Evolutionary conservation across 2,888 invertebrate genomes (phyloP).

Genomic region (Drosophila rubida): DNA sequence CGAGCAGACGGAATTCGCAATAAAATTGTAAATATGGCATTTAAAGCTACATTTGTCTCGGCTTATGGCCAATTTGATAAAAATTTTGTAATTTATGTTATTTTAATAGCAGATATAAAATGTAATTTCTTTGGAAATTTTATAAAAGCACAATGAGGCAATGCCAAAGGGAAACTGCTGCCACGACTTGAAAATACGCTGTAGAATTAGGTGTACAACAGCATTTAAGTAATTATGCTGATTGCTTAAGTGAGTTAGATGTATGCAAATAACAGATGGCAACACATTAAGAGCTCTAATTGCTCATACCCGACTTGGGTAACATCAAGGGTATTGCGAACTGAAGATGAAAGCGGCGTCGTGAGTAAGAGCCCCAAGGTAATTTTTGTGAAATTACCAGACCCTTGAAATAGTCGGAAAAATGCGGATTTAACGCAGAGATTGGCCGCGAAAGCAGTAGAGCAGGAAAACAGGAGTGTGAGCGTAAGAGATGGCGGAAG

Average conservation of each 20-base stretch:
- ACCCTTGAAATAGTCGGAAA: constrained; percentile 37
- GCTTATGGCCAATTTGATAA: constrained; percentile 20
- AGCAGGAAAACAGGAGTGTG: not conserved
- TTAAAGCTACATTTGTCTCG: constrained; percentile 8
- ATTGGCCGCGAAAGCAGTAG: not conserved
- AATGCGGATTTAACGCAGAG: constrained; percentile 36
- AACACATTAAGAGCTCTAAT: not conserved
- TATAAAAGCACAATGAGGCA: constrained; percentile 37
- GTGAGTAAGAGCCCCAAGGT: constrained; percentile 41
- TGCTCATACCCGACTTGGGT: not conserved
- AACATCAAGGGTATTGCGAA: constrained; percentile 1
- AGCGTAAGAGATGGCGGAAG: not conserved
- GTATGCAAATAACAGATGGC: not conserved
- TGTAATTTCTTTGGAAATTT: constrained; percentile 45
- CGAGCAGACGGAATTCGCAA: not conserved
- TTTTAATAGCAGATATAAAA: constrained; percentile 47
- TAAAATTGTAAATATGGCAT: not conserved
- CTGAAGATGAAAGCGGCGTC: constrained; percentile 32
- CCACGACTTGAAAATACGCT: not conserved
- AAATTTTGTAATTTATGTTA: constrained; percentile 37
- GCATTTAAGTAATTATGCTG: not conserved
- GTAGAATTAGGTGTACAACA: not conserved
- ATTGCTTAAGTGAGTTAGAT: not conserved
- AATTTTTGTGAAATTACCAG: constrained; percentile 33
- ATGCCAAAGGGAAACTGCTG: not conserved